Evolutionary conservation across 2,888 invertebrate species (phyloP).

Genomic region (Tenthredo livida): DNA sequence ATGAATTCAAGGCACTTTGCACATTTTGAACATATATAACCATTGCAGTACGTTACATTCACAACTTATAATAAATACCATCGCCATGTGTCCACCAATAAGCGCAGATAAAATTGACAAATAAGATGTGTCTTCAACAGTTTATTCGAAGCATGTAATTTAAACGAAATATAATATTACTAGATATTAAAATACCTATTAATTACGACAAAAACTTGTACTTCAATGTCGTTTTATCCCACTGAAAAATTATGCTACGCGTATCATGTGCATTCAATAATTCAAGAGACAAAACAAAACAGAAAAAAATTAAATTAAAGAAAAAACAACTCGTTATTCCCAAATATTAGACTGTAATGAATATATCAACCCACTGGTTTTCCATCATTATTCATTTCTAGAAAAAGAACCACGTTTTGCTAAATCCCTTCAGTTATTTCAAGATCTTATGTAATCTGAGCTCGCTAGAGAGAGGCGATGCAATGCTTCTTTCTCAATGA

Average conservation of each 20-base stretch:
- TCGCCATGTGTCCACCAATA: not conserved
- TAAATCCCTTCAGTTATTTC: not conserved
- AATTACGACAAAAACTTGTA: slow-evolving; percentile 18
- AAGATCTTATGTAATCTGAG: not conserved
- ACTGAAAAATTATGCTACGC: not conserved
- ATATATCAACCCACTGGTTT: not conserved
- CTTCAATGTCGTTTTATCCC: slow-evolving; percentile 14
- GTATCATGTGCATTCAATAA: not conserved
- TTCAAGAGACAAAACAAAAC: not conserved
- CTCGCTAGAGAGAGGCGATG: not conserved
- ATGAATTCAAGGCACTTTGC: not conserved
- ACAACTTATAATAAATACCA: not conserved
- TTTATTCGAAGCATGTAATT: slow-evolving; percentile 34
- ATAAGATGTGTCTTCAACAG: not conserved
- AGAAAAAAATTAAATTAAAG: not conserved
- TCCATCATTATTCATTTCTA: not conserved
- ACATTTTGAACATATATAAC: not conserved
- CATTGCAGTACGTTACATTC: not conserved
- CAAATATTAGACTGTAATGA: not conserved
- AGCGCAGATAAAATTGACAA: slow-evolving; percentile 3
- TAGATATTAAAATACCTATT: slow-evolving; percentile 37
- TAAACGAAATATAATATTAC: slow-evolving; percentile 17
- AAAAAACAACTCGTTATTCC: not conserved
- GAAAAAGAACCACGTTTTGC: not conserved
- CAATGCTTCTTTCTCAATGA: not conserved